Evolutionary conservation across 2,113 vertebrate species (phyloP).

Genomic region (Euleptes europaea): DNA sequence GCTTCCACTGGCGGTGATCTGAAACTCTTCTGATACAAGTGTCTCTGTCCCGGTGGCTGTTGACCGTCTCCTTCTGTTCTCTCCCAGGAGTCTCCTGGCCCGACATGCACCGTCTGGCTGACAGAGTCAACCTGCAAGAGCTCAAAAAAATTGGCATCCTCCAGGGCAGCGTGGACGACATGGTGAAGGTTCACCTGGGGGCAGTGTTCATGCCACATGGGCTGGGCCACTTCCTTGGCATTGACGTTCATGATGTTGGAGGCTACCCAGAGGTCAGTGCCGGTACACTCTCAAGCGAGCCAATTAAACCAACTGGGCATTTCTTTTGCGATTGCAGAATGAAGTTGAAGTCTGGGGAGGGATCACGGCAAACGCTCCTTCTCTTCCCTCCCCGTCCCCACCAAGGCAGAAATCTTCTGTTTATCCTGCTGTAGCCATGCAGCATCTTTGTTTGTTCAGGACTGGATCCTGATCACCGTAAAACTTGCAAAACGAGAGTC

Average conservation of each 20-base stretch:
- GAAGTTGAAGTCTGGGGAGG: not conserved
- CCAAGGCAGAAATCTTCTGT: not conserved
- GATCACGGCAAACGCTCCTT: not conserved
- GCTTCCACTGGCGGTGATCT: not conserved
- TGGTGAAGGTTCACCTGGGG: slow-evolving; percentile 92
- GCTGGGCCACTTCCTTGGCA: slow-evolving; percentile 94
- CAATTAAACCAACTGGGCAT: slow-evolving; percentile 17
- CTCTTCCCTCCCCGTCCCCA: not conserved
- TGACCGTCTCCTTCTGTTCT: slow-evolving; percentile 45
- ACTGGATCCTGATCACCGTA: too few species aligned
- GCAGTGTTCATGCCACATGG: slow-evolving; percentile 96
- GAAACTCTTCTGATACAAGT: not conserved
- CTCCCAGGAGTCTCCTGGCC: slow-evolving; percentile 89
- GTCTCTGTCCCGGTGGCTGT: slow-evolving; percentile 39
- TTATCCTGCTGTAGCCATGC: too few species aligned
- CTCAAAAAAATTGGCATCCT: slow-evolving; percentile 86
- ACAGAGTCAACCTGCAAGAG: slow-evolving; percentile 92
- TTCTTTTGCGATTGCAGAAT: not conserved
- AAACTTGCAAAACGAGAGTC: too few species aligned
- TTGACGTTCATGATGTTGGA: slow-evolving; percentile 96
- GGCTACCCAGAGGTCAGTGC: slow-evolving; percentile 93
- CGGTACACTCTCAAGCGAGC: not conserved
- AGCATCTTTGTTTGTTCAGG: too few species aligned
- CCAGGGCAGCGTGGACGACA: slow-evolving; percentile 85
- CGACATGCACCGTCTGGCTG: slow-evolving; percentile 93